Percentiles rank a stretch among this genome's conserved stretches.
Evolutionary conservation across 2,113 vertebrate species (phyloP).

Genomic region (Condylura cristata): DNA sequence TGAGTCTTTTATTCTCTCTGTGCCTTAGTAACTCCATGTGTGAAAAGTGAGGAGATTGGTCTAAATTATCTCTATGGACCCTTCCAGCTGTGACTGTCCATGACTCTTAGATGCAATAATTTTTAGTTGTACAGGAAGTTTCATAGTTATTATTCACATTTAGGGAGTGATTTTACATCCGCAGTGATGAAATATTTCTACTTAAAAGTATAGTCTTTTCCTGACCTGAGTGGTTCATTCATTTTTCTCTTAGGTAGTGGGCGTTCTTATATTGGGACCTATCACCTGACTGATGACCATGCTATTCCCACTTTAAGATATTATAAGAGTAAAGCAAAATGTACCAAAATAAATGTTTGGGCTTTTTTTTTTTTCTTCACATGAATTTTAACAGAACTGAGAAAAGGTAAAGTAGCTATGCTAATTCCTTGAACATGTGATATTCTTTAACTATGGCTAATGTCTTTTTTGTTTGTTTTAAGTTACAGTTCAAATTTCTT

Average conservation of each 20-base stretch:
- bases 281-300: neutral
- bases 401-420: constrained; percentile 11
- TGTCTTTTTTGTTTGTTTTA: neutral
- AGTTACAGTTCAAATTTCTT: constrained; percentile 7
- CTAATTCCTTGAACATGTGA: constrained; percentile 15
- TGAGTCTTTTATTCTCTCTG: neutral
- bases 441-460: neutral
- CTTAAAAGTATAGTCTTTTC: neutral
- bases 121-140: neutral
- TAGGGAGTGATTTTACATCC: constrained; percentile 1
- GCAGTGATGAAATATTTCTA: neutral
- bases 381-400: neutral
- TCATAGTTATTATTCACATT: neutral
- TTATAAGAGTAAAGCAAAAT: neutral
- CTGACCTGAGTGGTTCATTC: neutral
- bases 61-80: neutral
- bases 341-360: neutral
- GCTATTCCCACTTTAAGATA: neutral
- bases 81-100: neutral
- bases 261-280: neutral
- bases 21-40: neutral
- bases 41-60: constrained; percentile 22
- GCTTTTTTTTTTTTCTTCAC: neutral
- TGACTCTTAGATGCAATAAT: neutral
- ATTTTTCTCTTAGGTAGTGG: constrained; percentile 22